Evolutionary conservation across 2,888 invertebrate genomes (phyloP).

Genomic region (Microchrysa polita): DNA sequence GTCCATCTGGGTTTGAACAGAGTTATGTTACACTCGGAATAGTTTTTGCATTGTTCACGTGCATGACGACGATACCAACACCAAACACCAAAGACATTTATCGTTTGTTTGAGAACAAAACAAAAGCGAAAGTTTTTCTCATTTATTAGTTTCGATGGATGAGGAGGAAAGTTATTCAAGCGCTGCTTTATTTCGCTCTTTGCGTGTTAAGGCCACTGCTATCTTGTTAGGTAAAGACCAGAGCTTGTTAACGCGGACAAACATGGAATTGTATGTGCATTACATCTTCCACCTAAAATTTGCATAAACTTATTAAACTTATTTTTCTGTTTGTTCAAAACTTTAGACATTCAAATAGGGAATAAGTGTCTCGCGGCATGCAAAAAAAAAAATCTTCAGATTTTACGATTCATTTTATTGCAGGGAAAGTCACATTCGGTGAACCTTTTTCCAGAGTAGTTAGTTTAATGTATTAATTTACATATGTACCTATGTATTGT

Average conservation of each 20-base stretch:
- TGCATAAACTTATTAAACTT: neutral
- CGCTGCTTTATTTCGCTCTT: neutral
- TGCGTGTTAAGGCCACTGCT: neutral
- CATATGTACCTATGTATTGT: neutral
- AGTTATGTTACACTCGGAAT: no score
- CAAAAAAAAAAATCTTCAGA: neutral
- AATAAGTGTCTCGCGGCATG: neutral
- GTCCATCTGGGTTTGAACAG: no score
- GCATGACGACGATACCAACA: no score
- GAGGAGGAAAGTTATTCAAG: conserved; percentile 27
- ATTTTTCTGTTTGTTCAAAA: neutral
- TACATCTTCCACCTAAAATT: neutral
- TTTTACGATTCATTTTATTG: neutral
- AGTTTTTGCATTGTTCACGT: neutral
- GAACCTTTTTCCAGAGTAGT: neutral
- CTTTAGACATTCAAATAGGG: neutral
- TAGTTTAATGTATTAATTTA: neutral
- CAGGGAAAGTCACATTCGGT: neutral
- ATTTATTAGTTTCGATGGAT: neutral
- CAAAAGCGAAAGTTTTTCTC: conserved; percentile 28
- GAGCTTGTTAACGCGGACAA: neutral
- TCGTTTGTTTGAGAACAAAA: conserved; percentile 22
- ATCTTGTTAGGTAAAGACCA: neutral
- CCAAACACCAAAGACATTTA: neutral
- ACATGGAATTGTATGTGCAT: neutral